Evolutionary conservation across 2,797 vertebrate genomes (phyloP).

Genomic region (Xenentodon cancila): DNA sequence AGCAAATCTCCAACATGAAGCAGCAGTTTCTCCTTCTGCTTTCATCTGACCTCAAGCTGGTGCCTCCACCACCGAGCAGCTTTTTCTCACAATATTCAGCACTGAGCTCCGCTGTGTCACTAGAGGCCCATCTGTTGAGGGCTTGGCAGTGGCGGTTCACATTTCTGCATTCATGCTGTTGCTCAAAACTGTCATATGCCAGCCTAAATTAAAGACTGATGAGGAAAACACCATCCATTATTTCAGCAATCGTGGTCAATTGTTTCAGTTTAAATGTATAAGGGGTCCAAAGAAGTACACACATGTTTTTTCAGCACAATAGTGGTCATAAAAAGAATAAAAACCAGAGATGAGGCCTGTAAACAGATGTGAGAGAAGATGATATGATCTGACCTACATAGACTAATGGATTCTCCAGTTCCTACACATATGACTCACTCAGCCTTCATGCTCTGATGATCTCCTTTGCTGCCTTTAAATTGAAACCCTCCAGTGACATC

Average conservation of each 20-base stretch:
- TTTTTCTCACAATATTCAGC: constrained; percentile 48
- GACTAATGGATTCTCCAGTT: constrained; percentile 7
- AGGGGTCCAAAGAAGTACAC: too few species aligned
- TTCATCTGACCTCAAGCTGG: constrained; percentile 56
- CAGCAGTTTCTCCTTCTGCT: constrained; percentile 36
- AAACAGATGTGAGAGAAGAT: too few species aligned
- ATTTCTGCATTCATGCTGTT: constrained; percentile 42
- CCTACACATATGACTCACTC: constrained; percentile 46
- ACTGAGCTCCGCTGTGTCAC: constrained; percentile 31
- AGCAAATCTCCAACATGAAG: constrained; percentile 13
- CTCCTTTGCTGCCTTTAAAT: not conserved
- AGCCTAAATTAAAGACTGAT: constrained; percentile 25
- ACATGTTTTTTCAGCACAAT: too few species aligned
- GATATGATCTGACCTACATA: too few species aligned
- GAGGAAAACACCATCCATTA: too few species aligned
- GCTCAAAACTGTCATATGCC: constrained; percentile 46
- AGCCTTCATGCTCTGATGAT: constrained; percentile 17
- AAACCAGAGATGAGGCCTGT: too few species aligned
- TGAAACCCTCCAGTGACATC: constrained; percentile 18
- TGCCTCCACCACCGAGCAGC: constrained; percentile 43
- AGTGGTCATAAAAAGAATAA: too few species aligned
- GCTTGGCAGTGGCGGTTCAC: constrained; percentile 54
- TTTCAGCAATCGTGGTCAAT: too few species aligned
- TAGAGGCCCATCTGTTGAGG: constrained; percentile 61
- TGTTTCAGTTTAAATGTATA: too few species aligned